A percentile compares a stretch with the other conserved stretches of the same genome.
phyloP scores from a whole-genome alignment of 1,140 invertebrate species.

The Wiebesia pumilae region DNA sequence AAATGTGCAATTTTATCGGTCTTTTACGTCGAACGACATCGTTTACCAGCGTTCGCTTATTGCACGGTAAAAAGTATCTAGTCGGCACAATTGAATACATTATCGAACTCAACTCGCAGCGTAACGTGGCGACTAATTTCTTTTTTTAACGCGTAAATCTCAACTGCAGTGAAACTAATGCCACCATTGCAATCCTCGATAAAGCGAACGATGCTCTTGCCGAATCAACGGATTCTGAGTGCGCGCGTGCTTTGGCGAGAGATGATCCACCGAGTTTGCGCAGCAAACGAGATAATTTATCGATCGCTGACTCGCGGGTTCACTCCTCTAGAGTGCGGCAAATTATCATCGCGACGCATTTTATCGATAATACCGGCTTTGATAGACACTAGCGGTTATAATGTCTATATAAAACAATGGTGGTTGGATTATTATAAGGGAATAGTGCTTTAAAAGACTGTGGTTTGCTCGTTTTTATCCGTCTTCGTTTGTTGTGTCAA shows the following conservation, averaged over 20 bases:
- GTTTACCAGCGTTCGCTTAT: neutral
- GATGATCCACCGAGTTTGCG: neutral
- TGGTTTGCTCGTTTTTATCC: too few relatives aligned
- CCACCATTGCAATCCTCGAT: too few relatives aligned
- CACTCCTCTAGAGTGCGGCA: neutral
- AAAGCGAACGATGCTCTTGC: too few relatives aligned
- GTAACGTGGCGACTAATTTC: neutral
- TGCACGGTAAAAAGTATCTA: neutral
- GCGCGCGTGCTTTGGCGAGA: too few relatives aligned
- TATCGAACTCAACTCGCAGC: neutral
- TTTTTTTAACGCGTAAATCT: neutral
- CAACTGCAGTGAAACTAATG: too few relatives aligned
- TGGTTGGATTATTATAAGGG: neutral
- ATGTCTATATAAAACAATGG: neutral
- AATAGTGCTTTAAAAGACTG: too few relatives aligned
- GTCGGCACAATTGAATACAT: neutral
- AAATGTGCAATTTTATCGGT: too few relatives aligned
- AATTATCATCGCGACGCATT: neutral
- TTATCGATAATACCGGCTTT: neutral
- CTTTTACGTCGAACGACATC: too few relatives aligned
- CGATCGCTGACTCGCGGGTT: neutral
- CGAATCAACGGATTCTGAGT: neutral
- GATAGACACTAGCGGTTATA: neutral
- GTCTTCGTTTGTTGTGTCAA: too few relatives aligned
- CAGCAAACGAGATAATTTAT: slow-evolving; percentile 17